Evolutionary conservation across 2,888 invertebrate species (phyloP), one percentile per base, ranked within the genome.

Genomic region (Zaprionus bogoriensis): DNA sequence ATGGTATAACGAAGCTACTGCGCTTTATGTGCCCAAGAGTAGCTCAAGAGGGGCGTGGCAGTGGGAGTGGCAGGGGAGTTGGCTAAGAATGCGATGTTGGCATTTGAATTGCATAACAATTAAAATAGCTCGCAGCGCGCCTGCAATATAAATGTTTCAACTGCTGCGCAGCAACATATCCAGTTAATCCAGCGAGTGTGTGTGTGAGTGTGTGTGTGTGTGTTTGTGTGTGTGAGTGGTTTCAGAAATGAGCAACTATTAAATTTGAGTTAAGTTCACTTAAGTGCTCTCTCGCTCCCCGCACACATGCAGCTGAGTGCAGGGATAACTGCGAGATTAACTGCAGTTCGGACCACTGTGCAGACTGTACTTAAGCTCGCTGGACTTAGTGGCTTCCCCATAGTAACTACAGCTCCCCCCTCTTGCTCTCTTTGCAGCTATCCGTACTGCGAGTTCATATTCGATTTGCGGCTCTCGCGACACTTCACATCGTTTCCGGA

Each of bases 401-500:
- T n/a, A n/a, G n/a, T n/a, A 4, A 41, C 22, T 41, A 19, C 20
- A 20, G 4, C 19, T 9, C 2, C 27, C 27, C 6, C 7, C 2
- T n/a, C n/a, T 9, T 19, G 10, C 17, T 20, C 10, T 41, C 2
- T 28, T 87, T 82, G 20, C 70, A 90, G 90, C 28, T 90, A 87
- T 79, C 89, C 87, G 6, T 81, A 89, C 47, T 90, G 90, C 22
- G 90, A 90, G 70, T 90, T 90, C 67, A 88, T 90, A 45, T 90
- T 90, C 71, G 90, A 90, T 74, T 71, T 90, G 68, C 84, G 90
- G 45, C 66, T 90, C 44, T 90, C 90, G 14, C 74, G 90, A 22
- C 90, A 90, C 52, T 90, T 90, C 48, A 90, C 89, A 12, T 85
- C 87, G 6, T 77, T 89, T 17, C 88, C 87, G 60, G 90, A 90